phyloP scores from a whole-genome alignment of 37 sponge, comb jelly and placozoan genomes.

The Geodia barretti region DNA sequence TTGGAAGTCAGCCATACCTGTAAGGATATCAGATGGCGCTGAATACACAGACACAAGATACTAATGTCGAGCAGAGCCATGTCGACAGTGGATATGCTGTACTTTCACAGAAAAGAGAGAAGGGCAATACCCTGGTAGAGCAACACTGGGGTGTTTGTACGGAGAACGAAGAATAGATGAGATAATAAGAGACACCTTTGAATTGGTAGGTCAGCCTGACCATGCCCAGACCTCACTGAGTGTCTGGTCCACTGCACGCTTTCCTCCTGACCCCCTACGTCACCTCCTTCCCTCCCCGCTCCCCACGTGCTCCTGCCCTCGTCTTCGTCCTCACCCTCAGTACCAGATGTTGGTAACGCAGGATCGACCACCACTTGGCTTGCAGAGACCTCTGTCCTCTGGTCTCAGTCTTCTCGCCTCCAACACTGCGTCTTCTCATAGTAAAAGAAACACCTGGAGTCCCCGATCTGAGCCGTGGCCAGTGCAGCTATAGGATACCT shows the following conservation, averaged over 20 bases:
- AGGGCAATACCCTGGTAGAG: too few relatives aligned
- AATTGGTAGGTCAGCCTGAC: conserved; percentile 58
- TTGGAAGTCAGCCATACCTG: conserved; percentile 75
- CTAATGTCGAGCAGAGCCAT: too few relatives aligned
- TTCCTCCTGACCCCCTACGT: background rate
- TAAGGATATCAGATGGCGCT: too few relatives aligned
- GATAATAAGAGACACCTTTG: too few relatives aligned
- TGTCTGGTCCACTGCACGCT: conserved; percentile 9
- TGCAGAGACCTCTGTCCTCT: conserved; percentile 58
- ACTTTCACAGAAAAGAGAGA: too few relatives aligned
- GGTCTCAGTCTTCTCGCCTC: conserved; percentile 65
- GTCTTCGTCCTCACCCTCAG: conserved; percentile 22
- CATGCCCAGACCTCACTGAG: conserved; percentile 47
- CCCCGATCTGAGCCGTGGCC: background rate
- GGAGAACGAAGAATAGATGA: too few relatives aligned
- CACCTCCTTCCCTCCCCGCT: background rate
- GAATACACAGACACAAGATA: too few relatives aligned
- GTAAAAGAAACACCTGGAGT: conserved; percentile 30
- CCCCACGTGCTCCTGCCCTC: background rate
- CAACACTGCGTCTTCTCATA: background rate
- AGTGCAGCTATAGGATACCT: too few relatives aligned
- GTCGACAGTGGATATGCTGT: too few relatives aligned
- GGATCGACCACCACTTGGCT: conserved; percentile 27
- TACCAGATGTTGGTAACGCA: conserved; percentile 24
- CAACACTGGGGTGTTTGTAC: too few relatives aligned